A percentile compares a stretch with the other conserved stretches of the same genome.
phyloP scores from a whole-genome alignment of 2,888 invertebrate genomes.

The Kryphioiulus occultus region DNA sequence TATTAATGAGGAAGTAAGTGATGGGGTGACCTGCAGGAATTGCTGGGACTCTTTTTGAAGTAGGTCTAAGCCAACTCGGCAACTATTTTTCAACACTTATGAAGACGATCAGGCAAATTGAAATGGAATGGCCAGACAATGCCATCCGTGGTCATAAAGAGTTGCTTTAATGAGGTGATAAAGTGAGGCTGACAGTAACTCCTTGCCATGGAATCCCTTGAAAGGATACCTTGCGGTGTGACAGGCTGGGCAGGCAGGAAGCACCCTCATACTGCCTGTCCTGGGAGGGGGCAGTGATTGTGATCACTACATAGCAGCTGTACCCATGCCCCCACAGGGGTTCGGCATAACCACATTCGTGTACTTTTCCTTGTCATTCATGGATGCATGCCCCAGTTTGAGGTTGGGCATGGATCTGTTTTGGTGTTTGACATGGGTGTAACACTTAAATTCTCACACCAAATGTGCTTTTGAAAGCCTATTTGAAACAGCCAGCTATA shows the following conservation, averaged over 20 bases:
- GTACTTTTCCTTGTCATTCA: background rate
- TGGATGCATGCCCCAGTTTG: slow-evolving; percentile 12
- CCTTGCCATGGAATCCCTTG: background rate
- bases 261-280: background rate
- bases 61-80: background rate
- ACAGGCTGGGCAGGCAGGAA: background rate
- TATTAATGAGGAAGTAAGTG: slow-evolving; percentile 33
- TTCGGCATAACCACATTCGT: background rate
- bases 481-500: too few relatives aligned
- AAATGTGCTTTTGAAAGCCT: too few relatives aligned
- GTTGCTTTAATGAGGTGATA: slow-evolving; percentile 31
- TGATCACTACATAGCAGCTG: slow-evolving; percentile 17
- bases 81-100: background rate
- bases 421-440: background rate
- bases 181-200: background rate
- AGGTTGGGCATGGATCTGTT: background rate
- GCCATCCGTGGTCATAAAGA: background rate
- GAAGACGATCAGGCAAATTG: background rate
- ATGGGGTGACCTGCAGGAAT: background rate
- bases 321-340: background rate
- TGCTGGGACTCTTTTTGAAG: background rate
- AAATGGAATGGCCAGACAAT: background rate
- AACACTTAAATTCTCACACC: background rate
- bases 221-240: background rate
- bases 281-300: background rate